phyloP scores from a whole-genome alignment of 2,888 invertebrate species.

The Cephonodes hylas region DNA sequence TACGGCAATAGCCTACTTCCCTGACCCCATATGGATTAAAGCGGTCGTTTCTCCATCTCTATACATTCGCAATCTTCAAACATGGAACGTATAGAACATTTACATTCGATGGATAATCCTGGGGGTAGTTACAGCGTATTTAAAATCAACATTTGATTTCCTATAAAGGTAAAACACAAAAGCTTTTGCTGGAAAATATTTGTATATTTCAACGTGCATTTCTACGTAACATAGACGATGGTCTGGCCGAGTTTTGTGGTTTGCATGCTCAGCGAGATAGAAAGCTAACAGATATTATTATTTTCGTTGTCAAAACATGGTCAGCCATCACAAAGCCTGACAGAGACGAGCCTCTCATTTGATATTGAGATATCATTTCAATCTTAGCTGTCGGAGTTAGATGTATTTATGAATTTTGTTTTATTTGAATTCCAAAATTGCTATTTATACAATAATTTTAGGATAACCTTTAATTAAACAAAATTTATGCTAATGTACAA shows the following conservation, averaged over 20 bases:
- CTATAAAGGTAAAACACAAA: background rate
- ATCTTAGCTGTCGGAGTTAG: too few species aligned
- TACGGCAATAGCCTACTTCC: background rate
- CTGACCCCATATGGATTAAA: background rate
- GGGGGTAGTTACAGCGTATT: background rate
- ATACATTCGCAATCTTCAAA: background rate
- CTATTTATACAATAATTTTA: too few species aligned
- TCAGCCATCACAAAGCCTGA: background rate
- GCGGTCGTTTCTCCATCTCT: background rate
- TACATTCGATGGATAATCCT: background rate
- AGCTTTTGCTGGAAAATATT: background rate
- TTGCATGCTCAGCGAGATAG: background rate
- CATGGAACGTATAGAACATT: background rate
- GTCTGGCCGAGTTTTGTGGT: background rate
- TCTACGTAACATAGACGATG: background rate
- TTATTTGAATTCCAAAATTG: too few species aligned
- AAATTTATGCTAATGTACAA: too few species aligned
- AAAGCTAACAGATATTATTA: background rate
- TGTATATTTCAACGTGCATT: background rate
- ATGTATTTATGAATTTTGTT: too few species aligned
- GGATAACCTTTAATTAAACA: too few species aligned
- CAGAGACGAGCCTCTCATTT: too few species aligned
- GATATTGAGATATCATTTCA: too few species aligned
- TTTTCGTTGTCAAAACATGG: background rate
- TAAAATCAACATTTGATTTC: background rate